Evolutionary conservation across 2,888 invertebrate species (phyloP).

Genomic region (Epicampocera succincta): DNA sequence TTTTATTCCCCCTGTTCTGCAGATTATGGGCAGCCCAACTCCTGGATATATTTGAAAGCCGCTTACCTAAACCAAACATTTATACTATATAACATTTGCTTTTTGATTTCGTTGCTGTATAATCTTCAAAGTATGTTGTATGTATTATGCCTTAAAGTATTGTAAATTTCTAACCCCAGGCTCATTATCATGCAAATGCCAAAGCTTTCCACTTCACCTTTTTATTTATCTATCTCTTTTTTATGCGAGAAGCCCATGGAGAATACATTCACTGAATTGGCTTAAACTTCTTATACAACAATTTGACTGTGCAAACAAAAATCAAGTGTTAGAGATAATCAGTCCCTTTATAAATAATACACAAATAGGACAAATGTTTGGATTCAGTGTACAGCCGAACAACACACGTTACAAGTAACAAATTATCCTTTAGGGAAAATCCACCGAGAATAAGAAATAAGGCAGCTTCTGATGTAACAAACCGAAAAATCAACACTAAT

Average conservation of each 20-base stretch:
- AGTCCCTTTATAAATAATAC: slow-evolving; percentile 38
- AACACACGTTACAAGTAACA: slow-evolving; percentile 28
- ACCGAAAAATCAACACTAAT: slow-evolving; percentile 23
- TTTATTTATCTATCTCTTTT: no score
- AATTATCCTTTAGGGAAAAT: slow-evolving; percentile 63
- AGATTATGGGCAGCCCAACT: no score
- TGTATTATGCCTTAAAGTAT: no score
- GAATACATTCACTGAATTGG: background rate
- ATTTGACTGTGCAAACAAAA: background rate
- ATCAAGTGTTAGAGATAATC: slow-evolving; percentile 10
- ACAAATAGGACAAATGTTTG: slow-evolving; percentile 47
- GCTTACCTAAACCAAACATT: no score
- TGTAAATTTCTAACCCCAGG: no score
- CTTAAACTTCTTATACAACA: background rate
- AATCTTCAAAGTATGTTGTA: no score
- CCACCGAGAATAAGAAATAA: slow-evolving; percentile 59
- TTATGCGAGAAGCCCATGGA: background rate
- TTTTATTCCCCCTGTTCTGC: no score
- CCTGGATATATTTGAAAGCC: no score
- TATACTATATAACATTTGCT: no score
- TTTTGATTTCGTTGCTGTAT: no score
- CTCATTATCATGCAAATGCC: no score
- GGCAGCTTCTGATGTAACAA: slow-evolving; percentile 41
- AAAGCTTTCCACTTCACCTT: no score
- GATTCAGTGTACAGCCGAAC: slow-evolving; percentile 1